Evolutionary conservation across 2,113 vertebrate species (phyloP).

Genomic region (Climacteris rufus): DNA sequence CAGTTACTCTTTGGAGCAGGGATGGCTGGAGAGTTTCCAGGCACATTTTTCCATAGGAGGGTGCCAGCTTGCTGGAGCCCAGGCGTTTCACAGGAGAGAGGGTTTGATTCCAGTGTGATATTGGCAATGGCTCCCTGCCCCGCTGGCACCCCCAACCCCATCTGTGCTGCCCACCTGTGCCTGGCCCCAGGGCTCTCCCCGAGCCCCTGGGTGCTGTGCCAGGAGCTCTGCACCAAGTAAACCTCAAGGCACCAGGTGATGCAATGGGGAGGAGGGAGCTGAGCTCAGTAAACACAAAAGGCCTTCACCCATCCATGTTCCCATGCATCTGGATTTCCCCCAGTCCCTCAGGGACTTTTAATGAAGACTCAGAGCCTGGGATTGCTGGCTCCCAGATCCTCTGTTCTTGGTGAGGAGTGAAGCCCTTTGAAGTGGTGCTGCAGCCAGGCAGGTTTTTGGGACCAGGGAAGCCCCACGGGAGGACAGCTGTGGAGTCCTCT

Average conservation of each 20-base stretch:
- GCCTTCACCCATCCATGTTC: not conserved
- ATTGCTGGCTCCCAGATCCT: not conserved
- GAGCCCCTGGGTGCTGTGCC: not conserved
- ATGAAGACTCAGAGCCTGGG: not conserved
- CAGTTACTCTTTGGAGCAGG: not conserved
- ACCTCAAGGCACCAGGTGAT: not conserved
- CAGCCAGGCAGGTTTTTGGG: not conserved
- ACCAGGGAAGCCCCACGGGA: not conserved
- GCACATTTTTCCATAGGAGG: not conserved
- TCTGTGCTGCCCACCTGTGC: conserved; percentile 25
- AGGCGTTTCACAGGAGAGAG: not conserved
- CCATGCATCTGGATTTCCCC: not conserved
- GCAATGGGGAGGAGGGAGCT: not conserved
- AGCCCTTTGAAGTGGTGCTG: not conserved
- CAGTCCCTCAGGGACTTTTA: not conserved
- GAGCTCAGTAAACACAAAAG: not conserved
- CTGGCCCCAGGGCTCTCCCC: not conserved
- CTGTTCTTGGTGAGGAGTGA: not conserved
- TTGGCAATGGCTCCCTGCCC: not conserved
- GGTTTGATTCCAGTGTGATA: not conserved
- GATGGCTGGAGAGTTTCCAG: conserved; percentile 15
- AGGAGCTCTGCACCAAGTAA: not conserved
- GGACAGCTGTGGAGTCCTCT: not conserved
- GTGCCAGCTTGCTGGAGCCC: not conserved
- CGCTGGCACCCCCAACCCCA: not conserved